Conservation (phyloP, 2,113 vertebrate genomes). For the Cyanistes caeruleus region DNA sequence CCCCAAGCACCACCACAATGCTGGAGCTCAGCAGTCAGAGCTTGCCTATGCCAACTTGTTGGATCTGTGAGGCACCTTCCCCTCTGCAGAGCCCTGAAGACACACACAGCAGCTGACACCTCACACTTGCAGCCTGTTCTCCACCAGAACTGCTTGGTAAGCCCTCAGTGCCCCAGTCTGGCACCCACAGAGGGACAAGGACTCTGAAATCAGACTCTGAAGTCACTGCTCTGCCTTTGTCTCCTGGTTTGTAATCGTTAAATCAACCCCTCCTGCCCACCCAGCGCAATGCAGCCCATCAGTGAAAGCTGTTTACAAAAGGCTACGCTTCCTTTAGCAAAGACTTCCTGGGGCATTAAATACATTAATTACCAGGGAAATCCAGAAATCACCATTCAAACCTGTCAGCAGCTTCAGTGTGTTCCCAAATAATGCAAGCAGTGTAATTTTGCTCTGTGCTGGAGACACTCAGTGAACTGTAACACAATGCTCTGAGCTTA, state of each 20-base stretch:
- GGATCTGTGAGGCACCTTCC: fast-evolving
- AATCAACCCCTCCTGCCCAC: background rate
- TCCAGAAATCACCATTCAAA: background rate
- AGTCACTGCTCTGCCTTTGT: background rate
- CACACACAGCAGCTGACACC: background rate
- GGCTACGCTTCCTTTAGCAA: background rate
- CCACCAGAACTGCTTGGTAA: background rate
- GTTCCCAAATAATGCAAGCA: background rate
- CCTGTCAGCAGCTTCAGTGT: background rate
- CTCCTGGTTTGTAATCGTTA: background rate
- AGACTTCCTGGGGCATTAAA: background rate
- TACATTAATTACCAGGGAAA: background rate
- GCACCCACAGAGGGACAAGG: background rate
- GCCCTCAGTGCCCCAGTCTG: background rate
- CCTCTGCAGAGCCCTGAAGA: background rate
- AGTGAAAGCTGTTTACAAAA: background rate
- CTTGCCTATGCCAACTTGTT: background rate
- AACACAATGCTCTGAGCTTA: background rate
- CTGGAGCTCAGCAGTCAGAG: background rate
- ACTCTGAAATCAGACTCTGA: background rate
- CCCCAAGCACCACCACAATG: no score
- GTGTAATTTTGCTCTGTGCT: background rate
- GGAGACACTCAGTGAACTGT: background rate
- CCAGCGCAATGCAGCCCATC: background rate
- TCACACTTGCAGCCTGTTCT: fast-evolving